phyloP scores from a whole-genome alignment of 2,797 vertebrate species.

The Poeciliopsis paucimaculata region DNA sequence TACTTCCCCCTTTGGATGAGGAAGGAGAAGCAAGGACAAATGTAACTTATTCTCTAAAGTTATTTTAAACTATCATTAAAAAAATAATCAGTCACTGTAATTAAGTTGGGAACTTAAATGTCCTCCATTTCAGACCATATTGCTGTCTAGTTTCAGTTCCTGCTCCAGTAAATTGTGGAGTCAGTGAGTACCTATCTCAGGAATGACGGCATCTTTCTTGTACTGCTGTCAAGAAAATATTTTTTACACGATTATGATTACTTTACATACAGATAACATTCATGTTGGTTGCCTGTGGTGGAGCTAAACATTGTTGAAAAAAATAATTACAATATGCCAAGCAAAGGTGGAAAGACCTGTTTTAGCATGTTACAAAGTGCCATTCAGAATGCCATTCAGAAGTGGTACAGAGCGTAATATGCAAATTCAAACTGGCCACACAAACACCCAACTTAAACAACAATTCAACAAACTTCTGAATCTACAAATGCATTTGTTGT shows the following conservation, averaged over 20 bases:
- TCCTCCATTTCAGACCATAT: not conserved
- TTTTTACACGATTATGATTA: not conserved
- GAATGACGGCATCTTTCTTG: not conserved
- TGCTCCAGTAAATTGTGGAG: not conserved
- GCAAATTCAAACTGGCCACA: not conserved
- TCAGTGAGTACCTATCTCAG: not conserved
- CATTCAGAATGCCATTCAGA: not conserved
- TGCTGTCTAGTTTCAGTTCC: not conserved
- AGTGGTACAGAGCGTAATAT: not conserved
- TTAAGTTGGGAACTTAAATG: not conserved
- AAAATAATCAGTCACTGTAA: not conserved
- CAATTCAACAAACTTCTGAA: not conserved
- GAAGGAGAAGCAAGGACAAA: not conserved
- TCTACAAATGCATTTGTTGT: not conserved
- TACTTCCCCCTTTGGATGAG: not conserved
- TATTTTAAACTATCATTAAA: not conserved
- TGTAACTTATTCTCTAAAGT: not conserved
- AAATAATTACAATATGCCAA: not conserved
- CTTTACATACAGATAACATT: not conserved
- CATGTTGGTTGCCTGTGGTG: not conserved
- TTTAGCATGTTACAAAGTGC: not conserved
- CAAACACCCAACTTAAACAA: not conserved
- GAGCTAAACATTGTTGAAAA: too few relatives aligned
- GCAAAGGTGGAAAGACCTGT: not conserved
- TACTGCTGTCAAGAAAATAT: not conserved